Evolutionary conservation across 2,113 vertebrate species (phyloP).

Genomic region (Geococcyx californianus): DNA sequence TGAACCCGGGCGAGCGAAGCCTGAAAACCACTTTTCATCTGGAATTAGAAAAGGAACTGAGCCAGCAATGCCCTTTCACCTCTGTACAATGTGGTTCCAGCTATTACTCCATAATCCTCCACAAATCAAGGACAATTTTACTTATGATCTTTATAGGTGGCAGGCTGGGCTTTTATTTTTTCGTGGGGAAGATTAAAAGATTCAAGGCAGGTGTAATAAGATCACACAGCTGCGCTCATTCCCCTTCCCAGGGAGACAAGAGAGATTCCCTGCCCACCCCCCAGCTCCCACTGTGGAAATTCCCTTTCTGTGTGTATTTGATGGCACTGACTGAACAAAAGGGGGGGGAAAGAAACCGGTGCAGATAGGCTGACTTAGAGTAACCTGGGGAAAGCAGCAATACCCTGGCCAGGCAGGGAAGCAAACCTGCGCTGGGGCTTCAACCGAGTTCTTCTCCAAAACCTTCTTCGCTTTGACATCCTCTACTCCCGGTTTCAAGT

Average conservation of each 20-base stretch:
- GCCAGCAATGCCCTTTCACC: not conserved
- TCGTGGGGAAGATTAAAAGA: not conserved
- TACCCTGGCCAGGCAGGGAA: not conserved
- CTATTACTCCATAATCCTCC: not conserved
- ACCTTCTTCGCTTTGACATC: not conserved
- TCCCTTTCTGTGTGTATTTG: not conserved
- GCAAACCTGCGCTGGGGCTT: not conserved
- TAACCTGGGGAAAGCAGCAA: not conserved
- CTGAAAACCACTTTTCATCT: not conserved
- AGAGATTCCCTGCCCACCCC: not conserved
- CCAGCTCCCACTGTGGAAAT: not conserved
- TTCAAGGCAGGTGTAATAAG: not conserved
- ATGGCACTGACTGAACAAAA: not conserved
- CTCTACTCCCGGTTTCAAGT: not conserved
- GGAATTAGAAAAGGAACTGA: not conserved
- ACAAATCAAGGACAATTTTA: not conserved
- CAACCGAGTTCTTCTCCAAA: too few relatives aligned
- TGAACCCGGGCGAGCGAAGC: not conserved
- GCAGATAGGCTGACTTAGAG: not conserved
- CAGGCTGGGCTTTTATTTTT: not conserved
- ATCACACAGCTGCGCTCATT: not conserved
- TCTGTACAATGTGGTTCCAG: not conserved
- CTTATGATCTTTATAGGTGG: not conserved
- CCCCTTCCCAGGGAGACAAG: not conserved
- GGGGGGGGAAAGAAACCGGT: not conserved